Conservation (phyloP, 2,797 vertebrate species). For the Thripadectes ignobilis region DNA sequence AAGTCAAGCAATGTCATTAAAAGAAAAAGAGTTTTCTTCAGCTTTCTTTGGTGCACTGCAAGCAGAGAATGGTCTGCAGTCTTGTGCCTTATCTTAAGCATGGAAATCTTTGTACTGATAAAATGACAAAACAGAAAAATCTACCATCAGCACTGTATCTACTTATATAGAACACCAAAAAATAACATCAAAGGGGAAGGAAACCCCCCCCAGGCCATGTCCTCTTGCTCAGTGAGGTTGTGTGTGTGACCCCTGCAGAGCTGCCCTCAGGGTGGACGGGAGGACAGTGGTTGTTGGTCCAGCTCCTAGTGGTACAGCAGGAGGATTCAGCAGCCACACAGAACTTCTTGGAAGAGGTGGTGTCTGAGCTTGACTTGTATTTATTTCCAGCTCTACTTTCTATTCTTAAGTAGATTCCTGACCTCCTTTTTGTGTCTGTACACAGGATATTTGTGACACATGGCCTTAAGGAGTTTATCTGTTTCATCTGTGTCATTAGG, state of each 20-base stretch:
- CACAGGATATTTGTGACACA: neutral
- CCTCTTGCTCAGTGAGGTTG: neutral
- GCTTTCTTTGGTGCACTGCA: neutral
- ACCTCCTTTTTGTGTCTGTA: neutral
- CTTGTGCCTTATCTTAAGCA: neutral
- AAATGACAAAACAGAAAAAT: neutral
- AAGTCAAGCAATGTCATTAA: neutral
- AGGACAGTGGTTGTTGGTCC: rapidly evolving
- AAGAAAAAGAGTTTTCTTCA: neutral
- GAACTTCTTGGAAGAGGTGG: neutral
- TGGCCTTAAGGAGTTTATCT: neutral
- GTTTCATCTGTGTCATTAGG: neutral
- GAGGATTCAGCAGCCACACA: neutral
- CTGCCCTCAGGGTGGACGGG: neutral
- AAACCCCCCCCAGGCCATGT: rapidly evolving
- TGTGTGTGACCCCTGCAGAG: neutral
- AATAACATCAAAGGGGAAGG: neutral
- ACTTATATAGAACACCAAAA: neutral
- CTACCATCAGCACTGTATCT: rapidly evolving
- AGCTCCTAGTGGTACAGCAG: neutral
- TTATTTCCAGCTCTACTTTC: neutral
- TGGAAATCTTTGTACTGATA: neutral
- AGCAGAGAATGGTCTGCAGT: neutral
- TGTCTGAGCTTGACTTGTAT: neutral
- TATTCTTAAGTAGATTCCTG: neutral